A percentile compares a stretch with the other conserved stretches of the same genome.
Evolutionary conservation across 2,113 vertebrate species (phyloP).

Genomic region (Bostrychus sinensis): DNA sequence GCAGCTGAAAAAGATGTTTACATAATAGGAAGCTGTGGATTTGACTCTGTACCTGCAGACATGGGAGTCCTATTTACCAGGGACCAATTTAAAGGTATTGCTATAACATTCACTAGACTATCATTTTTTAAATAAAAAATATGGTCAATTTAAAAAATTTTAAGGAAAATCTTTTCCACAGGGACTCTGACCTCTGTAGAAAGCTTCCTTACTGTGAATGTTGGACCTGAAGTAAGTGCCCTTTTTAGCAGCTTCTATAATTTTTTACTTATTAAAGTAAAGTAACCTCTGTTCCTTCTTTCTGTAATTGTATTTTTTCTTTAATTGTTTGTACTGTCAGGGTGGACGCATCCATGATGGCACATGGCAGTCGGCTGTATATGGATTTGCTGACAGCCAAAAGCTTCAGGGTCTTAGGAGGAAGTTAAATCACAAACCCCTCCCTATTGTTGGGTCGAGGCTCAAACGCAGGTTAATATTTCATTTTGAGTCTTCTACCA

Average conservation of each 20-base stretch:
- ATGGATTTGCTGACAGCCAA: slow-evolving; percentile 82
- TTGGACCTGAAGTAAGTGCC: slow-evolving; percentile 86
- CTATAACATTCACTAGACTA: background rate
- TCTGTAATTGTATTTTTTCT: background rate
- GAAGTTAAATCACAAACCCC: slow-evolving; percentile 83
- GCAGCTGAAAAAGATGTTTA: slow-evolving; percentile 91
- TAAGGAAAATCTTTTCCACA: slow-evolving; percentile 34
- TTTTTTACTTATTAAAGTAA: background rate
- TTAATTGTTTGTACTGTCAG: slow-evolving; percentile 56
- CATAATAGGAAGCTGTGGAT: slow-evolving; percentile 93
- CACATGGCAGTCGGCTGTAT: slow-evolving; percentile 91
- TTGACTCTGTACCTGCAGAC: slow-evolving; percentile 96
- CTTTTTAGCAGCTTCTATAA: background rate
- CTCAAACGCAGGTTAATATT: slow-evolving; percentile 85
- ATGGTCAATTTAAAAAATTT: background rate
- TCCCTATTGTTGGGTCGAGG: slow-evolving; percentile 84
- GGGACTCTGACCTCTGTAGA: slow-evolving; percentile 92
- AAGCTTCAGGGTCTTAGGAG: slow-evolving; percentile 82
- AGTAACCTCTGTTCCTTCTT: background rate
- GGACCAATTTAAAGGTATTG: slow-evolving; percentile 88
- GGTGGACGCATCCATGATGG: slow-evolving; percentile 87
- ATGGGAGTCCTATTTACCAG: slow-evolving; percentile 92
- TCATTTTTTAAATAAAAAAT: background rate
- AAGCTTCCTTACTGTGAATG: slow-evolving; percentile 86
- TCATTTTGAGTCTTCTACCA: background rate